These are phyloP conservation scores for Ibycter americanus DNA, from an alignment of 2,797 vertebrate genomes.

Conservation along the genomic window DNA sequence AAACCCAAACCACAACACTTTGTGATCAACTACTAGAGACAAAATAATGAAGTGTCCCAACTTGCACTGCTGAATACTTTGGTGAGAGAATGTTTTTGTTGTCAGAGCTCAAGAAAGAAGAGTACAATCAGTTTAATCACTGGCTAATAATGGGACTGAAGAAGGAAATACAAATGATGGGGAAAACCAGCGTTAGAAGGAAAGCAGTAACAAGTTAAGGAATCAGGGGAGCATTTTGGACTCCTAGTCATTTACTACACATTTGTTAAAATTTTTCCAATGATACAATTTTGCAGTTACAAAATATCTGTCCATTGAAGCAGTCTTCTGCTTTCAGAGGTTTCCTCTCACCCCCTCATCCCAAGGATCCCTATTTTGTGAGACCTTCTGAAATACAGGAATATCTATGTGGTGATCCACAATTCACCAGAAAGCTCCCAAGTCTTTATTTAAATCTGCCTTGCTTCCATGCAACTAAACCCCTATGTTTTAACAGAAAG, in stretches of 20 bases:
- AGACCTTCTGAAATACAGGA: neutral
- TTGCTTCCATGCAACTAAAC: neutral
- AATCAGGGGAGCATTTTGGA: neutral
- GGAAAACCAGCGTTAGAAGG: neutral
- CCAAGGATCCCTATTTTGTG: neutral
- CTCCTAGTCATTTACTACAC: neutral
- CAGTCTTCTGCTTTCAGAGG: neutral
- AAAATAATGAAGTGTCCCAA: neutral
- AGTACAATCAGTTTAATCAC: neutral
- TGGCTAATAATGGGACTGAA: neutral
- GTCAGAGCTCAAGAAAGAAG: neutral
- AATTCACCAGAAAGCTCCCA: neutral
- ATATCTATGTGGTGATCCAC: neutral
- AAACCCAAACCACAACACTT: neutral
- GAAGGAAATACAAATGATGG: neutral
- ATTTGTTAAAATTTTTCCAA: neutral
- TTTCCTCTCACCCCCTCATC: neutral
- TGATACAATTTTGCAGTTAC: neutral
- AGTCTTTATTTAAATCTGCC: neutral
- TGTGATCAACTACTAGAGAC: neutral
- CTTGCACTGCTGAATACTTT: neutral
- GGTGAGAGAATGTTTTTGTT: neutral
- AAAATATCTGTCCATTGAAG: neutral
- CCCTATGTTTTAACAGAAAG: neutral
- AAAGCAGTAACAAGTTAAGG: neutral